Evolutionary conservation across 2,888 invertebrate species (phyloP), one percentile per base, ranked within the genome.

Genomic region (Acrobasis consociella): DNA sequence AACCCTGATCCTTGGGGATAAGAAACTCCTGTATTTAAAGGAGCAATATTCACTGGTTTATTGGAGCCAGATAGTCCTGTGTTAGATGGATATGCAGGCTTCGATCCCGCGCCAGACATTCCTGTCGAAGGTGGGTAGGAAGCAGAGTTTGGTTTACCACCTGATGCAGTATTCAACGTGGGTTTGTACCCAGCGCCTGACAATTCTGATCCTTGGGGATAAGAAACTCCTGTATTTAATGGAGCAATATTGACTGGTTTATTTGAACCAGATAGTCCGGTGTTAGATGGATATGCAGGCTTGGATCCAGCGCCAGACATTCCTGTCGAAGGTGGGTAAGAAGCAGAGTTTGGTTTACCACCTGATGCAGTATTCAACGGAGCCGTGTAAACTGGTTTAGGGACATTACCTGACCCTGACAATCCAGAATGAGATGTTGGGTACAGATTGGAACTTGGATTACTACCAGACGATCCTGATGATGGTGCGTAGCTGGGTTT

Each of bases 1-100:
- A 70, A 22, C 31, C 74, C 72, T 8, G 72, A 67, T 1, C 74
- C 72, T 13, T 72, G 68, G 2, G 76, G 73, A n/a, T 72, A 72
- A 42, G 55, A 42, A 10, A 42, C 55, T 11, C 39, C 39, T 42
- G 55, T 16, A 15, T 56, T 56, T 39, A 16, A 7, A 16, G 55
- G 55, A 15, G 38, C 15, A 1, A 38, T 38, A 15, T 37, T 66
- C 58, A n/a, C 56, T 58, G 46, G 53, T 15, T 53, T 42, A 13
- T 64, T 60, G 5, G 67, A 67, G 22, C 71, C 70, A 7, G 72
- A 72, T 11, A 67, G 46, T 16, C 71, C 71, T 13, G 67, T 53
- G 3, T 63, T 58, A 16, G 65, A 39, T 31, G 70, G 70, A 42
- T 67, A 67, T 15, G 42, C 22, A 2, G 62, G 50, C 9, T 68